phyloP scores from a whole-genome alignment of 2,888 invertebrate genomes.

The Exocentrus adspersus region DNA sequence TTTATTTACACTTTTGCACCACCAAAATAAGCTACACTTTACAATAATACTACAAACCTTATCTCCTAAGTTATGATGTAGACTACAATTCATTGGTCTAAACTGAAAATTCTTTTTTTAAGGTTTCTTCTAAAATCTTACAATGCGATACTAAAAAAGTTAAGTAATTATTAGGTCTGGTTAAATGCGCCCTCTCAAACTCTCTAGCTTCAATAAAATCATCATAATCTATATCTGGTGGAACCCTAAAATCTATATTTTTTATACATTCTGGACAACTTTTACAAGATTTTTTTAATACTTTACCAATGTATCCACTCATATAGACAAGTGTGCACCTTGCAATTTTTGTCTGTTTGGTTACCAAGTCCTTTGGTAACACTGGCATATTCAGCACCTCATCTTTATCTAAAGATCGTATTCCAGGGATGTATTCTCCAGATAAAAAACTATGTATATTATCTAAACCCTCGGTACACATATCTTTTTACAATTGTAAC shows the following conservation, averaged over 20 bases:
- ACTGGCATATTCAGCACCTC: background rate
- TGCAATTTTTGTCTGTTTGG: background rate
- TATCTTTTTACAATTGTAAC: slow-evolving; percentile 8
- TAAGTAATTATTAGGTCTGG: background rate
- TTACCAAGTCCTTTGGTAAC: background rate
- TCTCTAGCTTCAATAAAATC: background rate
- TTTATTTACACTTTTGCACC: slow-evolving; percentile 6
- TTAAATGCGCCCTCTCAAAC: background rate
- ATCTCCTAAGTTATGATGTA: slow-evolving; percentile 1
- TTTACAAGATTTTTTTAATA: background rate
- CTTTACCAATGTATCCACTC: background rate
- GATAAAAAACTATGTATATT: background rate
- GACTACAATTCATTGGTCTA: slow-evolving; percentile 2
- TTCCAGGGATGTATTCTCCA: background rate
- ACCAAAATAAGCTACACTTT: slow-evolving; percentile 13
- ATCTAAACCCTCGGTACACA: background rate
- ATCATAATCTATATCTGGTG: background rate
- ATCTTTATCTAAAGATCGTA: background rate
- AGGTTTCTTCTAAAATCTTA: background rate
- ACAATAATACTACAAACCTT: background rate
- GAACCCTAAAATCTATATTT: no score
- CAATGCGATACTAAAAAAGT: background rate
- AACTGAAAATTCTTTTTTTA: slow-evolving; percentile 3
- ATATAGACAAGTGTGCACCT: background rate
- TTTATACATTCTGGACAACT: background rate